A percentile compares a stretch with the other conserved stretches of the same genome.
Evolutionary conservation across 2,888 invertebrate genomes (phyloP).

Genomic region (Ochropleura leucogaster): DNA sequence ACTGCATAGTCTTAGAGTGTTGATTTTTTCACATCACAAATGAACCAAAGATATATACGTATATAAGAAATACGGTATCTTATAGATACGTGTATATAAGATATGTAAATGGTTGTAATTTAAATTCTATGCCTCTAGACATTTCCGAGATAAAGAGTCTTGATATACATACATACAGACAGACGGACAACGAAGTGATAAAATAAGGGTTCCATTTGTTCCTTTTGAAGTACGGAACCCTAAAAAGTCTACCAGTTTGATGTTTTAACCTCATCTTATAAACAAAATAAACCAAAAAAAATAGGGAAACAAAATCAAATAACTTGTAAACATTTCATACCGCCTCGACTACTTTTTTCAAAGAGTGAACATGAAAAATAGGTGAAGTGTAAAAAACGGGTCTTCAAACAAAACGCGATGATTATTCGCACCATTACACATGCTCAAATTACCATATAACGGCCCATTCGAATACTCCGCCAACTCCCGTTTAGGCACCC

Average conservation of each 20-base stretch:
- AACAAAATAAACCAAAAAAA: not conserved
- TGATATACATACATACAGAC: no score
- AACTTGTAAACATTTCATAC: not conserved
- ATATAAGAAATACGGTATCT: no score
- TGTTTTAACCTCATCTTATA: not conserved
- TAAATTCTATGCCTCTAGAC: no score
- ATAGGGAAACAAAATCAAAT: not conserved
- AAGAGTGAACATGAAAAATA: slow-evolving; percentile 15
- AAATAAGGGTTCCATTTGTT: no score
- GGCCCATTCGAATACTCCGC: slow-evolving; percentile 36
- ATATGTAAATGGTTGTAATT: no score
- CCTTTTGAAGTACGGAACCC: no score
- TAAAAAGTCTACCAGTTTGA: not conserved
- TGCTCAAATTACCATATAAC: slow-evolving; percentile 49
- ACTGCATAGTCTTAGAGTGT: no score
- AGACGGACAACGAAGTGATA: no score
- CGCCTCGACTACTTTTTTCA: slow-evolving; percentile 15
- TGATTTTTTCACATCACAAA: no score
- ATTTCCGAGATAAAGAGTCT: no score
- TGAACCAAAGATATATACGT: no score
- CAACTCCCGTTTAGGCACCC: slow-evolving; percentile 25
- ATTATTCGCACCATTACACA: slow-evolving; percentile 50
- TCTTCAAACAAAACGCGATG: slow-evolving; percentile 26
- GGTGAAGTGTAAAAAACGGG: slow-evolving; percentile 32
- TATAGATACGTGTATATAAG: no score